Evolutionary conservation across 1,140 invertebrate genomes (phyloP).

Genomic region (Catajapyx aquilonaris): DNA sequence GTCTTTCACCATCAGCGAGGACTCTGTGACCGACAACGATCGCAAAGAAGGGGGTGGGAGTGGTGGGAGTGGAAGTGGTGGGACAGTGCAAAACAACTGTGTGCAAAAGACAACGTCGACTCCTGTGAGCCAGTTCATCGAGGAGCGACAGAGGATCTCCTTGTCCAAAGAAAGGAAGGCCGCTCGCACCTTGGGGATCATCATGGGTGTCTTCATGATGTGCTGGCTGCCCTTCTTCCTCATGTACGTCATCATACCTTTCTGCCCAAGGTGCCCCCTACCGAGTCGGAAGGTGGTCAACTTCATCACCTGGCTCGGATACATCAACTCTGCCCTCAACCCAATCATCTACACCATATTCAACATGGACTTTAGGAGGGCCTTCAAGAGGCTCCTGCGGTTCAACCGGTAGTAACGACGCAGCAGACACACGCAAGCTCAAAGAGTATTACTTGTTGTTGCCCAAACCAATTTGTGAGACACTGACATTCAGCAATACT

Average conservation of each 20-base stretch:
- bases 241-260: conserved; percentile 79
- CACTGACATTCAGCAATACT: no score
- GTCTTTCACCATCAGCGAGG: conserved; percentile 22
- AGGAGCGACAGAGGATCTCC: conserved; percentile 82
- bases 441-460: no score
- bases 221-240: conserved; percentile 95
- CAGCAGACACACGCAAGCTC: no score
- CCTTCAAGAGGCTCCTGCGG: conserved; percentile 69
- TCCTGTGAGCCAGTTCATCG: conserved; percentile 71
- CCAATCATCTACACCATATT: conserved; percentile 96
- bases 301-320: conserved; percentile 91
- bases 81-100: conserved; percentile 5
- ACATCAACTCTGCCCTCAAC: conserved; percentile 92
- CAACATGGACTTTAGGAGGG: conserved; percentile 84
- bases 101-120: conserved; percentile 8
- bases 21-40: conserved; percentile 34
- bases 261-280: conserved; percentile 49
- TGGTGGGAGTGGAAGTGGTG: conserved; percentile 16
- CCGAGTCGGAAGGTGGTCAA: conserved; percentile 58
- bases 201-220: conserved; percentile 86
- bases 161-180: conserved; percentile 77
- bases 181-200: conserved; percentile 75
- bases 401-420: conserved; percentile 22
- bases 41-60: conserved; percentile 12
- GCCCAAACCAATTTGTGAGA: no score